Base-by-base conservation (phyloP, 2,888 invertebrate genomes). In the Cataglyphis altisquamis region DNA sequence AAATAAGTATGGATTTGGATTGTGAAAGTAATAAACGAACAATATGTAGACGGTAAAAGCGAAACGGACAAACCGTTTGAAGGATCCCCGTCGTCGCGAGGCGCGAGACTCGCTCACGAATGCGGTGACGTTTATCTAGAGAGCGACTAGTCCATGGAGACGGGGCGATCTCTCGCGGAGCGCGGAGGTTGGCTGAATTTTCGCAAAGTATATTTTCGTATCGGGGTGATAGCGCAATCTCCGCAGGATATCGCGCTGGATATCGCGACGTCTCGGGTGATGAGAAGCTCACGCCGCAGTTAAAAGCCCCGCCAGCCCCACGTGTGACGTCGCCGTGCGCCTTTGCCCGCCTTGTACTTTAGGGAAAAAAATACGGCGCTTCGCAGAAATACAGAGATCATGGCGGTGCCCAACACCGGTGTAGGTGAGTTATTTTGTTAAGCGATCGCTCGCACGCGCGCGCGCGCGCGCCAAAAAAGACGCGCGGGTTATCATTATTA, bases 331-430 rank as follows among this genome's bases (percentile, higher is more conserved):
- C 45, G 78, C 21, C 60, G 78, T 70, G 78, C 57, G 60, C 32
- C 45, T 21, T 60, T 60, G 41, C 41, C 45, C 78, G 72, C 32
- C 25, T 52, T 32, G 78, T 25, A 48, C 78, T 70, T 70, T 78
- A 83, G 84, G 81, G 87, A 39, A 64, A 91, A 91, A 91, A 91
- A 91, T 92, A 93, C 90, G 90, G 90, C 91, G 86, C 78, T 87
- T 89, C 86, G 82, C 88, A 90, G 90, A 91, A 92, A 93, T 91
- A 90, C 88, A 52, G 86, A 86, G 89, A 96, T 97, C 96, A 98
- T 98, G 98, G 98, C 98, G 97, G 97, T 97, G 96, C 97, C 97
- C 96, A 97, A 97, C 96, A 97, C 97, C 97, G 97, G 97, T 97
- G 98, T 98, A 96, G 98, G 98, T 97, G 96, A 97, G 97, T 96